These are phyloP conservation scores for Sarcophaga subvicina DNA, from an alignment of 2,888 invertebrate species.

Conservation along the genomic window DNA sequence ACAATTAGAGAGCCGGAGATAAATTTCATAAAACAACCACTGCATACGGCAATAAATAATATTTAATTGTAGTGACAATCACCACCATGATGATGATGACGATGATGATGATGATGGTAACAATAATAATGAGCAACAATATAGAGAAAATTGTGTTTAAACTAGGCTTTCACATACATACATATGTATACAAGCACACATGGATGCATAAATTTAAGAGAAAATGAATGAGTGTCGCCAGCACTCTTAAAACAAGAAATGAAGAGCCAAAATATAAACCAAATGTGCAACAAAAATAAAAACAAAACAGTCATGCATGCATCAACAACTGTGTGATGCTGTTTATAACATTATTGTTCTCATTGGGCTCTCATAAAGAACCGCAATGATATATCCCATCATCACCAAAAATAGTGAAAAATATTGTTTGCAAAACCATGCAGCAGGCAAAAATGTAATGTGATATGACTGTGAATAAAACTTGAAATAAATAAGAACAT, in stretches of 20 bases:
- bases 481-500: constrained; percentile 60
- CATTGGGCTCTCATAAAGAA: constrained; percentile 44
- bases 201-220: background rate
- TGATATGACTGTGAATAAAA: constrained; percentile 55
- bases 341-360: constrained; percentile 28
- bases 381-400: background rate
- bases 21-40: background rate
- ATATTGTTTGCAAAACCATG: background rate
- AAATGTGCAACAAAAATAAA: background rate
- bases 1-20: background rate
- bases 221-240: background rate
- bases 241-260: background rate
- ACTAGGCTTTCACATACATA: constrained; percentile 16
- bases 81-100: constrained; percentile 16
- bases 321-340: background rate
- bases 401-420: background rate
- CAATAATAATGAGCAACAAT: background rate
- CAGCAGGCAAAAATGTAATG: constrained; percentile 25
- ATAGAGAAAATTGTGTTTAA: background rate
- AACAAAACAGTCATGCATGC: background rate
- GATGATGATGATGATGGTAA: constrained; percentile 6
- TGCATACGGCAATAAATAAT: constrained; percentile 19
- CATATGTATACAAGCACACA: background rate
- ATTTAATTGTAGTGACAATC: constrained; percentile 36
- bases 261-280: background rate